Base-by-base conservation (phyloP, 64 coral and sea anemone genomes). In the Pocillopora damicornis region DNA sequence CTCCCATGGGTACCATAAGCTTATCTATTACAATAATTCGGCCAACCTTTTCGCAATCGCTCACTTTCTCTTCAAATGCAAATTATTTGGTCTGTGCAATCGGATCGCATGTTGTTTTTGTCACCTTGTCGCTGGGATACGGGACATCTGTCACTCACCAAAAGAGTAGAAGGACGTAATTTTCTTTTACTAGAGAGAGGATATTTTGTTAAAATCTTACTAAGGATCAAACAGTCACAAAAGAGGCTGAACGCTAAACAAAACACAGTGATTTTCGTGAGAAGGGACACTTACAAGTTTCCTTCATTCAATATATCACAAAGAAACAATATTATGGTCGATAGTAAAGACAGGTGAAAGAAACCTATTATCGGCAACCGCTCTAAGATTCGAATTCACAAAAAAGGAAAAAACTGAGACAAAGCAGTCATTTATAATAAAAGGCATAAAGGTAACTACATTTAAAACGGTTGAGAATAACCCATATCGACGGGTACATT, bases 51-150 rank as follows among this genome's bases (percentile, higher is more conserved):
- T 71, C 65, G 17, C 75, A 56, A 69, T n/a, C 5, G 66, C 18
- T n/a, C 37, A 20, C 37, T 37, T 84, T 14, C 13, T 25, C 63
- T 18, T 37, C 35, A 80, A 63, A 63, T 61, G 59, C 58, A 80
- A 80, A 82, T 82, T 42, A 66, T 25, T 6, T 20, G 11, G 15
- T 56, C 0, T 23, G 65, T 71, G 81, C 81, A 84, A 84, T 84
- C 81, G 64, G 81, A 84, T 26, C 80, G 62, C 63, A 82, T 45
- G 36, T 83, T 84, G 81, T 84, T 84, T 78, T 84, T 84, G 81
- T 65, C 81, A 36, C 57, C 62, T 20, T 37, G 81, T 84, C 67
- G 81, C 81, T 14, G 11, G 64, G 37, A n/a, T 67, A 56, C 81
- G 37, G 12, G 2, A 11, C n/a, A 63, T 61, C 78, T 63, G 78